Conservation (phyloP, 1,140 invertebrate genomes). For the Radopholus similis region DNA sequence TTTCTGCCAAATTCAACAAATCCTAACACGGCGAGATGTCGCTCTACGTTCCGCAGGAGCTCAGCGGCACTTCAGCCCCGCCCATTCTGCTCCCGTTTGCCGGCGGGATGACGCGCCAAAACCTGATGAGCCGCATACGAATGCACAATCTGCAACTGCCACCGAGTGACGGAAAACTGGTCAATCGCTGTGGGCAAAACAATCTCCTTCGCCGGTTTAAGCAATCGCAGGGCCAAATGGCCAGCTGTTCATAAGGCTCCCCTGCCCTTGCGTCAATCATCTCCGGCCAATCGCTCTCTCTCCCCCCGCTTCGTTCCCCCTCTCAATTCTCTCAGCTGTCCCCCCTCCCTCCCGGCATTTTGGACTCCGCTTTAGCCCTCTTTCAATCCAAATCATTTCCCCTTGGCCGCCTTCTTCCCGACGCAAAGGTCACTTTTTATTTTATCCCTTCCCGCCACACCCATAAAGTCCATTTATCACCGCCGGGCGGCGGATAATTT, state of each 20-base stretch:
- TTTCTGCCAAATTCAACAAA: too few relatives aligned
- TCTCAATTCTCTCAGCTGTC: too few relatives aligned
- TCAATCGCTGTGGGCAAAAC: background rate
- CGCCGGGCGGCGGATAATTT: too few relatives aligned
- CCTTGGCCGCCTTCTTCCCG: too few relatives aligned
- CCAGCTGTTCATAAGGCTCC: background rate
- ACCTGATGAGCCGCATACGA: conserved; percentile 14
- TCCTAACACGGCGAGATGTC: background rate
- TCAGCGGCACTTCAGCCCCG: background rate
- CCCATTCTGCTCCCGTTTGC: conserved; percentile 16
- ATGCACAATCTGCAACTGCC: conserved; percentile 12
- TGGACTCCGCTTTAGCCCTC: background rate
- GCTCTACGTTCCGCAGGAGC: background rate
- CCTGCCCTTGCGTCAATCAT: too few relatives aligned
- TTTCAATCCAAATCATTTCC: too few relatives aligned
- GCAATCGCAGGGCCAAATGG: background rate
- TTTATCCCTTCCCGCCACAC: background rate
- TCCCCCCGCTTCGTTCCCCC: too few relatives aligned
- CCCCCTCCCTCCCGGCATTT: background rate
- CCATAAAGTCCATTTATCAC: too few relatives aligned
- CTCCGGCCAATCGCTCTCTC: background rate
- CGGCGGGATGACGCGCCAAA: conserved; percentile 11
- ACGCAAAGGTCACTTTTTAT: background rate
- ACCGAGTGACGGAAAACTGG: background rate
- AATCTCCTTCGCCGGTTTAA: background rate